Conservation (phyloP, 2,113 vertebrate species). For the Mirounga angustirostris region DNA sequence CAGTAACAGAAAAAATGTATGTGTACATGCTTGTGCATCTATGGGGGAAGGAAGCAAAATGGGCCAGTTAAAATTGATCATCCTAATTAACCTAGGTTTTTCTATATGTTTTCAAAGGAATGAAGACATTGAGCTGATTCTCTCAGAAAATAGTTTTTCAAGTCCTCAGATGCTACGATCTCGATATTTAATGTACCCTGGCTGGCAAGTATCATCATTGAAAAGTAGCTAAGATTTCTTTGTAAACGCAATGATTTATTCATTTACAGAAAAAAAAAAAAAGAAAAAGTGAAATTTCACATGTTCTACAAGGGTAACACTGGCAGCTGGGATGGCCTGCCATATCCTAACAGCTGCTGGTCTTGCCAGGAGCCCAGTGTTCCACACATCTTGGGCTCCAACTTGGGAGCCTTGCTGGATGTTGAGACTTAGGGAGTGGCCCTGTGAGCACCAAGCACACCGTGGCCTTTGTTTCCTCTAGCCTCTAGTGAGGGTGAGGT, state of each 20-base stretch:
- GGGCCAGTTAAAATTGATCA: not conserved
- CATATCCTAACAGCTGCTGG: not conserved
- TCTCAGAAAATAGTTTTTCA: constrained; percentile 94
- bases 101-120: constrained; percentile 89
- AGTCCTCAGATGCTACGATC: constrained; percentile 93
- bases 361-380: not conserved
- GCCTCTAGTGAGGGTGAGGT: not conserved
- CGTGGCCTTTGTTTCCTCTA: not conserved
- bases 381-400: not conserved
- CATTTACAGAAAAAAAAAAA: not conserved
- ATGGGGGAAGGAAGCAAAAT: not conserved
- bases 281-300: not conserved
- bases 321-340: not conserved
- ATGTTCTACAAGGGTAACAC: not conserved
- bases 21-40: not conserved
- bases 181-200: constrained; percentile 96
- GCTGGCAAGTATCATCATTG: constrained; percentile 92
- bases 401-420: not conserved
- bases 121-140: constrained; percentile 95
- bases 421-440: not conserved
- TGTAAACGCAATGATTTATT: constrained; percentile 38
- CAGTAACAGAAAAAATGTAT: not conserved
- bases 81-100: constrained; percentile 25
- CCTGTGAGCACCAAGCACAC: not conserved
- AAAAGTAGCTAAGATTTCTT: constrained; percentile 70